Evolutionary conservation across 2,888 invertebrate species (phyloP).

Genomic region (Parnassius orleans): DNA sequence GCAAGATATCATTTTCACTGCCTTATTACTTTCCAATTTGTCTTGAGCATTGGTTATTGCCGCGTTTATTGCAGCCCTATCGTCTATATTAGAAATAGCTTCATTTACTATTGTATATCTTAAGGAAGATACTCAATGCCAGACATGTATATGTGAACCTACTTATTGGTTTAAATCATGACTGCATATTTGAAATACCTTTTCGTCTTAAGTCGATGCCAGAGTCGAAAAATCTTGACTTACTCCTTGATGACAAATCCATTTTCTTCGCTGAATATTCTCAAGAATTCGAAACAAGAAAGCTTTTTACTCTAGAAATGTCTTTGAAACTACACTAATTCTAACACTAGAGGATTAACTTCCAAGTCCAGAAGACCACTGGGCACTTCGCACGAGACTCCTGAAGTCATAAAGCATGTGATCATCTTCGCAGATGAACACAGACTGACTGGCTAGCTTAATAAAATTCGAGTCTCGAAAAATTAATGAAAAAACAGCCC

Average conservation of each 20-base stretch:
- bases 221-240: constrained; percentile 81
- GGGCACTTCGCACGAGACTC: constrained; percentile 55
- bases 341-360: constrained; percentile 26
- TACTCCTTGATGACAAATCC: constrained; percentile 77
- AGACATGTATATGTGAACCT: constrained; percentile 9
- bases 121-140: constrained; percentile 15
- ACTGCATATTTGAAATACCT: constrained; percentile 53
- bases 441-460: constrained; percentile 77
- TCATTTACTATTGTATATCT: constrained; percentile 28
- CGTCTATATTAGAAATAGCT: constrained; percentile 48
- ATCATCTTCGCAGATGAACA: constrained; percentile 79
- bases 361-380: constrained; percentile 48
- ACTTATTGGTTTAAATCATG: constrained; percentile 27
- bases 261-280: constrained; percentile 49
- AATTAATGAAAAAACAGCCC: constrained; percentile 67
- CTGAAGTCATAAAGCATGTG: constrained; percentile 71
- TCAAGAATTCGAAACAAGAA: constrained; percentile 29
- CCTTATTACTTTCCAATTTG: constrained; percentile 81
- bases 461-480: constrained; percentile 62
- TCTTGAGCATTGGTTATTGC: constrained; percentile 75
- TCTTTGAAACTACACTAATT: constrained; percentile 32
- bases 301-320: constrained; percentile 29
- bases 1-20: constrained; percentile 79
- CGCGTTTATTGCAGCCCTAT: constrained; percentile 61
- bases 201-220: constrained; percentile 77